Base-by-base conservation (phyloP, 2,888 invertebrate species). In the Microplitis manilae region DNA sequence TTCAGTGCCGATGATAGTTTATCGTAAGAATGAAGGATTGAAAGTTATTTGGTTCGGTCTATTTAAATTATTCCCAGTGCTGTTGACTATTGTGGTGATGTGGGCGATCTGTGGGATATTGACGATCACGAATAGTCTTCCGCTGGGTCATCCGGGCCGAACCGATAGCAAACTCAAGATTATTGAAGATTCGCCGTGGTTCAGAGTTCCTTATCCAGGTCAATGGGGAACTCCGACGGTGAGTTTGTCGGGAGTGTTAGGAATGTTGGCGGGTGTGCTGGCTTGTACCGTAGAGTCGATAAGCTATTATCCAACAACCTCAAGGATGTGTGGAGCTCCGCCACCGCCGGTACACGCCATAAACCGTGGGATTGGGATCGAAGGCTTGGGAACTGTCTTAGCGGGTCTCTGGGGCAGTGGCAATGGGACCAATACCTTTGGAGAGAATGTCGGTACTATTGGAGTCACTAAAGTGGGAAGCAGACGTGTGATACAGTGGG, bases 241-340 rank as follows among this genome's bases (percentile, higher is more conserved):
- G 5, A 94, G 93, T 59, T 90, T 94, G 68, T 92, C 93, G 0
- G 94, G 95, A 0, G 94, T 95, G 13, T 90, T 95, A 76, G 95
- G 95, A 4, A 94, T 96, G 93, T 85, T 95, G 75, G 95, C 95
- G 0, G 96, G 95, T 0, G 95, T 95, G 30, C 87, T 95, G 50
- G 95, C 95, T 0, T 95, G 95, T 81, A 95, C 95, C 0, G 94
- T 96, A 13, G 96, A 96, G 89, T 95, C 95, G 5, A 94, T 97
- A 79, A 96, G 96, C 85, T 97, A 97, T 88, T 97, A 97, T 90
- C 96, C 96, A 73, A 96, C 96, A n/a, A 96, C 96, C 1, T 96
- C 97, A 0, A 92, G 93, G 87, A 95, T 95, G 94, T 94, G 95
- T 81, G 94, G 94, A 40, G 96, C 95, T 0, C 94, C 95, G 0